Evolutionary conservation across 2,888 invertebrate species (phyloP), one percentile per base, ranked within the genome.

Genomic region (Thereva unica): DNA sequence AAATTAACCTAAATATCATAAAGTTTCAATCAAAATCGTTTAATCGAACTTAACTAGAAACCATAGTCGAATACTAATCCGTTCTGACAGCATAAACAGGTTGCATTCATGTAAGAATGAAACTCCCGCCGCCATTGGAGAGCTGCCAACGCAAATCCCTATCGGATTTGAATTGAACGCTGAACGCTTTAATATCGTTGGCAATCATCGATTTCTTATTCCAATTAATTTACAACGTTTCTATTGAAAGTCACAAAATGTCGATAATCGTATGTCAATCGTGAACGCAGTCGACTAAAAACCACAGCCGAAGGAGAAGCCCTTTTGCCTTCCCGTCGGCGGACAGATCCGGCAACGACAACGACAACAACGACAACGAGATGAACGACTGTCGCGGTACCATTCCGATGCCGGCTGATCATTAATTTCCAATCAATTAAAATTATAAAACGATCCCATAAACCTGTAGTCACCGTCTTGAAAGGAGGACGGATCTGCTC

Each of bases 361-460:
- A n/a, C 44, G 23, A 23, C 23, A 23, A 23, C 23, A 23, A 23
- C 23, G 23, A 23, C 23, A 23, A 23, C 23, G 23, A 23, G 23
- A 23, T 23, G 23, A 23, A 23, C 23, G 23, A 23, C 23, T 23
- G 23, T 23, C 23, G 23, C 23, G 23, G 23, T 23, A 23, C 23
- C 23, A 23, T 23, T 23, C 23, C 23, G 23, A 23, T 23, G 23
- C 23, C 47, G 37, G 47, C 12, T 59, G 69, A 71, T 71, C 71
- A 71, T 72, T 73, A 72, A 72, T 73, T 72, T 71, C 69, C 72
- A 72, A 73, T 73, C 72, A 73, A 73, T 73, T 73, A 73, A 73
- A 72, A 73, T 73, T 73, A 73, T 72, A 71, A 73, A 71, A 67
- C 72, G 72, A 73, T 73, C 71, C 69, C 71, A 71, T 72, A 72